These are phyloP conservation scores for Amazona vittata DNA, from an alignment of 2,113 vertebrate genomes.

Conservation along the genomic window DNA sequence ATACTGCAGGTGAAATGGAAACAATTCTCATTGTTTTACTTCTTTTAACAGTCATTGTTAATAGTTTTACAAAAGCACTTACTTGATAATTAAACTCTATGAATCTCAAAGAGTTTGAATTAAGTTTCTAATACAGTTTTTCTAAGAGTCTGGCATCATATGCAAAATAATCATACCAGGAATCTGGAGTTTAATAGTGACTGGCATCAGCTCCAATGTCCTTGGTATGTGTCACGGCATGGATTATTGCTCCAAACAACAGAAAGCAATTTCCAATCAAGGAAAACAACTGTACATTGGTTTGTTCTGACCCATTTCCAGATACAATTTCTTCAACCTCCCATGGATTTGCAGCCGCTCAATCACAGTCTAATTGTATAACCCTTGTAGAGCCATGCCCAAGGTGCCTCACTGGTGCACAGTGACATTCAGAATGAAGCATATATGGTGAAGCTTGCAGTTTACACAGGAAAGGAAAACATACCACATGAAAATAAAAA, in stretches of 20 bases:
- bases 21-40: neutral
- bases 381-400: neutral
- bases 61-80: neutral
- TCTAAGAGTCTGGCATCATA: neutral
- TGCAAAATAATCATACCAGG: neutral
- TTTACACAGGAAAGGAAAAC: neutral
- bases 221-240: neutral
- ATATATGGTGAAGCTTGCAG: neutral
- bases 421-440: neutral
- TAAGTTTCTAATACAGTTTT: neutral
- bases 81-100: neutral
- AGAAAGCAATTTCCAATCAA: slow-evolving; percentile 5
- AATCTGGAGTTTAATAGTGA: neutral
- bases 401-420: neutral
- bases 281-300: neutral
- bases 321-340: neutral
- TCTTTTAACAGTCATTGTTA: neutral
- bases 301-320: slow-evolving; percentile 13
- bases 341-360: slow-evolving; percentile 31
- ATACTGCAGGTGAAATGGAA: neutral
- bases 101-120: neutral
- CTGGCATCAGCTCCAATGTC: neutral
- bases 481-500: neutral
- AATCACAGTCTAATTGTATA: neutral
- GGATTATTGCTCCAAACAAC: slow-evolving; percentile 18